A percentile compares a stretch with the other conserved stretches of the same genome.
Evolutionary conservation across 53 echinoderm and acorn worm genomes (phyloP).

Genomic region (Hippasteria phrygiana): DNA sequence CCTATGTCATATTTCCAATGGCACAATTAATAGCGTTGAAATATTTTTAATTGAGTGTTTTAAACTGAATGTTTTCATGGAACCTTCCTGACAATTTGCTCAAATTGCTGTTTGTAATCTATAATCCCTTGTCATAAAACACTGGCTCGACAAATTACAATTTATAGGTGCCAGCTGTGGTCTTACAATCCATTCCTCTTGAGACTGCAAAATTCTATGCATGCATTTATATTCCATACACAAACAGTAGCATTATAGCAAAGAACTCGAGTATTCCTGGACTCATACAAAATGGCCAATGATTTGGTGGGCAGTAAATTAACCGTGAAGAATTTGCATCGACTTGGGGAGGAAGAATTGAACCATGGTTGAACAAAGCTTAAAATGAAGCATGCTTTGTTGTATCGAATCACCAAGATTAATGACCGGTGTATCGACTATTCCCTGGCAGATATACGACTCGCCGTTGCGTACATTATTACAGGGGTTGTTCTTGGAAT

Average conservation of each 20-base stretch:
- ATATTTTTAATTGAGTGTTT: too few relatives aligned
- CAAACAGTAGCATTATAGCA: background rate
- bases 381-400: background rate
- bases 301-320: conserved; percentile 5
- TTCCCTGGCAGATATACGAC: too few relatives aligned
- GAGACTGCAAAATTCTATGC: background rate
- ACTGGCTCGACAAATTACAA: background rate
- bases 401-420: background rate
- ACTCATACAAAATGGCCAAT: background rate
- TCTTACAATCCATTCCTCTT: background rate
- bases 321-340: conserved; percentile 2
- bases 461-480: too few relatives aligned
- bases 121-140: too few relatives aligned
- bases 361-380: background rate
- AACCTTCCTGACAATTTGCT: background rate
- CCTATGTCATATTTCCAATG: too few relatives aligned
- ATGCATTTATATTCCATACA: background rate
- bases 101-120: background rate
- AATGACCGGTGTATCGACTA: too few relatives aligned
- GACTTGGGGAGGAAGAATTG: background rate
- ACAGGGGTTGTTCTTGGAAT: too few relatives aligned
- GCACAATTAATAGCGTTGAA: too few relatives aligned
- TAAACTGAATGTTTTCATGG: too few relatives aligned
- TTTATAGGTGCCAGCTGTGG: background rate
- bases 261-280: background rate